Conservation (phyloP, 2,888 invertebrate species). For the Drosophila gaucha region DNA sequence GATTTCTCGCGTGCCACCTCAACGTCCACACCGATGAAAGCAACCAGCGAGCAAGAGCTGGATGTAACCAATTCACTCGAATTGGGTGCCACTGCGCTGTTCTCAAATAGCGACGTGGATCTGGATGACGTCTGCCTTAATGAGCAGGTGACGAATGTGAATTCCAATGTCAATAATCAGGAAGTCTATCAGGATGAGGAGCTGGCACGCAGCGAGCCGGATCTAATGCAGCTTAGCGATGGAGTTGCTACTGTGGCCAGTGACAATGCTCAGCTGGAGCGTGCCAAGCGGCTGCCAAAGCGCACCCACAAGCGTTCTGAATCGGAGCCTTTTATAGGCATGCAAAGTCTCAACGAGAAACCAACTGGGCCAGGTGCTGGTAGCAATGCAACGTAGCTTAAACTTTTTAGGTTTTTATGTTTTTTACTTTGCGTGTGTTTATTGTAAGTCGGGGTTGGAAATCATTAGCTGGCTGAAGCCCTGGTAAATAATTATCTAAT, state of each 20-base stretch:
- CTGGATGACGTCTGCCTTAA: constrained; percentile 92
- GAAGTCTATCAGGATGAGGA: constrained; percentile 82
- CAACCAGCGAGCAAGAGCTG: constrained; percentile 70
- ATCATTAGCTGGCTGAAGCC: not conserved
- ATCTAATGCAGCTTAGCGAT: constrained; percentile 69
- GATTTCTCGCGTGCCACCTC: constrained; percentile 63
- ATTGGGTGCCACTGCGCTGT: constrained; percentile 90
- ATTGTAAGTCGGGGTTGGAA: constrained; percentile 20
- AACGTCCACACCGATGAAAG: constrained; percentile 75
- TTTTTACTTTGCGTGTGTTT: constrained; percentile 17
- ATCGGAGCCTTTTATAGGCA: constrained; percentile 82
- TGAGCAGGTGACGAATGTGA: constrained; percentile 87
- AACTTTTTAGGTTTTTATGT: constrained; percentile 1
- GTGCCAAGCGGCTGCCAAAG: constrained; percentile 57
- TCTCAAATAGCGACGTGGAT: constrained; percentile 94
- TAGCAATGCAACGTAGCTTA: constrained; percentile 55
- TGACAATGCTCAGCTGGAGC: constrained; percentile 50
- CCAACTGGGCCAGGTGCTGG: constrained; percentile 7
- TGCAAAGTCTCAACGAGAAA: constrained; percentile 67
- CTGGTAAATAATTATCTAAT: constrained; percentile 12
- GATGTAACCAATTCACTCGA: constrained; percentile 84
- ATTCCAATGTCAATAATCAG: constrained; percentile 40
- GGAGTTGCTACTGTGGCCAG: constrained; percentile 40
- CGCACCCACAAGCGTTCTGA: constrained; percentile 85
- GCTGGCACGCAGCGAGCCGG: constrained; percentile 84